Base-by-base conservation (phyloP, 2,888 invertebrate genomes). In the Apotomis betuletana region DNA sequence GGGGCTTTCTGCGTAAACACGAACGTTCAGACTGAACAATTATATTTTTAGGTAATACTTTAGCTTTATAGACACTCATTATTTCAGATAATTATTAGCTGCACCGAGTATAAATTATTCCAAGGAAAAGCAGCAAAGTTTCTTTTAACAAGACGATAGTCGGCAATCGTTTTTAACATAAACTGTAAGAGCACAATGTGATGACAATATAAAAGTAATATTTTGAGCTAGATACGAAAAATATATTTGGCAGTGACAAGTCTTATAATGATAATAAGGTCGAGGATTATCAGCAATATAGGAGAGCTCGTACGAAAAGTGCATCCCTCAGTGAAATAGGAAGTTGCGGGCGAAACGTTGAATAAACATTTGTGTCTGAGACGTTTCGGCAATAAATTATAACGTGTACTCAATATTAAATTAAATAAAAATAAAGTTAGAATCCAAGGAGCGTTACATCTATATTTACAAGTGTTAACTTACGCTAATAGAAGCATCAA, bases 401-500 rank as follows among this genome's bases (percentile, higher is more conserved):
- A 87, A 86, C 83, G 83, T 77, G 76, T 82, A 75, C 83, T 81
- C 80, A 82, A 85, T 80, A 85, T 86, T 90, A 90, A 91, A 90
- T 89, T 90, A 89, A 89, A 87, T 88, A 89, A 89, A 90, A 90
- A 90, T 90, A 90, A 87, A 87, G 87, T 87, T 89, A 86, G 87
- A 89, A 90, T 87, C 86, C 85, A 83, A 83, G 83, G 88, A 85
- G 86, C 85, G 81, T 87, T 88, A 88, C 75, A 69, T 77, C 90
- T 92, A 93, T 92, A 93, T 92, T 83, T 93, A 92, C 92, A 92
- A 80, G 80, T 85, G 87, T 90, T 89, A 87, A 85, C 90, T 91
- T 92, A 91, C 80, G 78, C 88, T 91, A 90, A 83, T 91, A 90
- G 89, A 93, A 93, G 92, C 92, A 91, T 92, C 90, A 92, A 92